Base-by-base conservation (phyloP, 2,888 invertebrate genomes). In the Bruchidius siliquastri region DNA sequence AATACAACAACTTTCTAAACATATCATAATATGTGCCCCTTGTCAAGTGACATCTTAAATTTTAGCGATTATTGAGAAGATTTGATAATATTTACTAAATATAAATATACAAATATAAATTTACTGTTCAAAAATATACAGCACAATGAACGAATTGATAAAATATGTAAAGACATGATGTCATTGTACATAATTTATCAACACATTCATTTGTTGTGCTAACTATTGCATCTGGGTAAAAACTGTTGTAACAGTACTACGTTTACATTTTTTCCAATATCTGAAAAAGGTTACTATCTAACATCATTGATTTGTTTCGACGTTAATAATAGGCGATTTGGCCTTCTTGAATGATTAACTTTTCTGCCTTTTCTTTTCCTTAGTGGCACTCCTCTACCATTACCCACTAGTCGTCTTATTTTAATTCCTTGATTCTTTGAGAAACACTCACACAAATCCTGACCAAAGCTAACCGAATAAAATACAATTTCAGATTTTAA, bases 11-110 rank as follows among this genome's bases (percentile, higher is more conserved):
- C 89, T 90, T 90, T 91, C 91, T 90, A 92, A 91, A 92, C 92
- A 92, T 92, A 92, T 92, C 92, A 92, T 88, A 91, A 90, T 90
- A 90, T 91, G 92, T 92, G 92, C 92, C 92, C 92, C 91, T 90
- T 91, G 90, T 90, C 90, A 88, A 88, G 87, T 88, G 88, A 88
- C 87, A 87, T 87, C 87, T 88, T 88, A 88, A 88, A 88, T 86
- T 86, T 85, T 87, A 86, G 85, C 83, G 85, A 86, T 85, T 86
- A 85, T 84, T 83, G 82, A 85, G 83, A 85, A 85, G 83, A 85
- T 87, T 86, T 87, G 86, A 87, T 87, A 87, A 86, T 87, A 86
- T 86, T 86, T 86, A 86, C 86, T 79, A 80, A 76, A 83, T 84
- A 84, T 85, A 84, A 85, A 84, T 86, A 85, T 86, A 86, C 86